Conservation (phyloP, 2,113 vertebrate genomes). For the Oenanthe oenanthe region DNA sequence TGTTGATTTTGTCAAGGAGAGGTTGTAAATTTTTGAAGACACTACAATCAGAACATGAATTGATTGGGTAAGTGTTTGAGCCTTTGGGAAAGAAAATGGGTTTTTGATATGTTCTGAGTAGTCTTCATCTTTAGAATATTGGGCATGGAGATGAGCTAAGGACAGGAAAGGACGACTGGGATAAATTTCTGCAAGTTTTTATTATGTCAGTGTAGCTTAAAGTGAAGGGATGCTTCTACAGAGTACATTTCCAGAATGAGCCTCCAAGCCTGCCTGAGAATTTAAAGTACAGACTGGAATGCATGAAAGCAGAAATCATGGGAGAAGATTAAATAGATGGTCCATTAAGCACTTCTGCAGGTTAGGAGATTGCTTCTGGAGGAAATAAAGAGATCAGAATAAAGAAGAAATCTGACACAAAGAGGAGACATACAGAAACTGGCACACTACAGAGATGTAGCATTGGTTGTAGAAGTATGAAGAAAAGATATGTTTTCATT, state of each 20-base stretch:
- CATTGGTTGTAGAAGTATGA: not conserved
- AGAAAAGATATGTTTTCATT: not conserved
- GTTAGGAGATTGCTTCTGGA: not conserved
- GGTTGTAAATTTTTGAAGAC: not conserved
- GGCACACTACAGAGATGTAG: not conserved
- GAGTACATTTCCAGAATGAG: not conserved
- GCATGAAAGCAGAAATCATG: not conserved
- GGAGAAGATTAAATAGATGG: not conserved
- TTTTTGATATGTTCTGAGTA: not conserved
- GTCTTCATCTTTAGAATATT: not conserved
- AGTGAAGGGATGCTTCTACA: not conserved
- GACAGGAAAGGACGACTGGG: not conserved
- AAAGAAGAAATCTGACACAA: not conserved
- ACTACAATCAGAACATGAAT: not conserved
- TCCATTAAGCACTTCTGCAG: not conserved
- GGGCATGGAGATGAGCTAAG: not conserved
- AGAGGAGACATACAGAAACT: not conserved
- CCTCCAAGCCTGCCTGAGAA: not conserved
- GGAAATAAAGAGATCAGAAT: not conserved
- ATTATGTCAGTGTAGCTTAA: not conserved
- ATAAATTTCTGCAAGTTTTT: not conserved
- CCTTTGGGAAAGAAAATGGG: not conserved
- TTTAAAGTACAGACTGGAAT: not conserved
- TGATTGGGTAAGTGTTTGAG: not conserved
- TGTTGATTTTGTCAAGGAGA: not conserved